Conservation (phyloP, 2,888 invertebrate genomes). For the Pharmacophagus antenor region DNA sequence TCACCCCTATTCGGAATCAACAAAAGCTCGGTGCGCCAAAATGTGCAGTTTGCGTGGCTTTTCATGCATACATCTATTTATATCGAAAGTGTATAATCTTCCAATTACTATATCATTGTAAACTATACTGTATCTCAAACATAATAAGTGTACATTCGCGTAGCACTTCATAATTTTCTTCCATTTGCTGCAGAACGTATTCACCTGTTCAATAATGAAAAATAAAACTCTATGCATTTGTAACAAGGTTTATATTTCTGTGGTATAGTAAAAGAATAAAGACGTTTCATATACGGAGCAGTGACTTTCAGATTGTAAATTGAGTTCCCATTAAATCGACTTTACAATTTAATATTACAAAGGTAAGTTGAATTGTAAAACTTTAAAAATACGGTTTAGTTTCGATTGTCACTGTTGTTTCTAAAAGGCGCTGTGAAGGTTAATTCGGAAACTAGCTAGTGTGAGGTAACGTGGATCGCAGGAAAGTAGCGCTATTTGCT, state of each 20-base stretch:
- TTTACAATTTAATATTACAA: constrained; percentile 33
- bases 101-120: constrained; percentile 40
- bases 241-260: constrained; percentile 39
- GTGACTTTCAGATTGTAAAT: constrained; percentile 61
- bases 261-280: constrained; percentile 33
- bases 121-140: constrained; percentile 50
- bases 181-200: constrained; percentile 38
- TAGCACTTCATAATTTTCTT: constrained; percentile 45
- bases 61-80: constrained; percentile 65
- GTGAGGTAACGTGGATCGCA: constrained; percentile 74
- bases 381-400: constrained; percentile 35
- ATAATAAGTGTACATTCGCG: constrained; percentile 47
- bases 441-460: constrained; percentile 56
- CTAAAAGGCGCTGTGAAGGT: constrained; percentile 39
- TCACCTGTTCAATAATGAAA: constrained; percentile 33
- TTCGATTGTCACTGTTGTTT: constrained; percentile 32
- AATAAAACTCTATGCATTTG: constrained; percentile 36
- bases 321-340: constrained; percentile 40
- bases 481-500: constrained; percentile 79
- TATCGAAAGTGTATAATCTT: constrained; percentile 49
- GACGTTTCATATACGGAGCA: constrained; percentile 46
- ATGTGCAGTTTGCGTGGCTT: constrained; percentile 66
- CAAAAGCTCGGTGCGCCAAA: constrained; percentile 72
- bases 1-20: constrained; percentile 59
- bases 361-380: constrained; percentile 27